These are phyloP conservation scores for Pteronotus mesoamericanus DNA, from an alignment of 2,797 vertebrate species.

Conservation along the genomic window DNA sequence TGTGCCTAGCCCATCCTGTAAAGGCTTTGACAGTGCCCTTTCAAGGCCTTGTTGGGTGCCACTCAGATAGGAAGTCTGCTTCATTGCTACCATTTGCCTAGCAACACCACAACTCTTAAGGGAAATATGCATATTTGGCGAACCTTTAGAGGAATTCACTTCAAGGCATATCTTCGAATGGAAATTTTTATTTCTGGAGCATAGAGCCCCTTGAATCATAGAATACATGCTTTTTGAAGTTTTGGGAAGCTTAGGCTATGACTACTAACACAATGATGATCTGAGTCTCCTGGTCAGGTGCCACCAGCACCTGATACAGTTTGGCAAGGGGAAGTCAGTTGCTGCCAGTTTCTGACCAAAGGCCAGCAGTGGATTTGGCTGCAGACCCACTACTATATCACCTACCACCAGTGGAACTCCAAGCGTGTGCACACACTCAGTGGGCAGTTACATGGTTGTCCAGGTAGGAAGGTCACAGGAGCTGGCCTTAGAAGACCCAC, in stretches of 20 bases:
- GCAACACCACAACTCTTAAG: conserved; percentile 87
- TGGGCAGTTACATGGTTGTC: conserved; percentile 86
- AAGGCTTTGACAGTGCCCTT: conserved; percentile 83
- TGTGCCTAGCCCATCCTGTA: conserved; percentile 84
- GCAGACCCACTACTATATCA: conserved; percentile 88
- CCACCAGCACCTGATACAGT: conserved; percentile 88
- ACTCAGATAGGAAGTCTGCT: conserved; percentile 82
- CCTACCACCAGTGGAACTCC: conserved; percentile 89
- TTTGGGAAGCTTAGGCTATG: conserved; percentile 87
- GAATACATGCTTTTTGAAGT: conserved; percentile 89
- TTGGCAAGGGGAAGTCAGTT: conserved; percentile 87
- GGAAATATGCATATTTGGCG: conserved; percentile 87
- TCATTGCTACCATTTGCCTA: conserved; percentile 86
- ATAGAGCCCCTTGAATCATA: conserved; percentile 87
- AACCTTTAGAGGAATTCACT: conserved; percentile 86
- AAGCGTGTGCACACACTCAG: conserved; percentile 87
- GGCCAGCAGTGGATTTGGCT: conserved; percentile 89
- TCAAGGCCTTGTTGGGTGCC: conserved; percentile 81
- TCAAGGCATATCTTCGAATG: conserved; percentile 88
- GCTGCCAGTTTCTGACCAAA: conserved; percentile 88
- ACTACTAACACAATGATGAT: conserved; percentile 88
- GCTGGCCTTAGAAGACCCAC: conserved; percentile 80
- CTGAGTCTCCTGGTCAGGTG: conserved; percentile 86
- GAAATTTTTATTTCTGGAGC: conserved; percentile 89
- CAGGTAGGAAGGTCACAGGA: conserved; percentile 84